A percentile compares a stretch with the other conserved stretches of the same genome.
Conservation (phyloP, 2,797 vertebrate genomes). For the Leuciscus waleckii region DNA sequence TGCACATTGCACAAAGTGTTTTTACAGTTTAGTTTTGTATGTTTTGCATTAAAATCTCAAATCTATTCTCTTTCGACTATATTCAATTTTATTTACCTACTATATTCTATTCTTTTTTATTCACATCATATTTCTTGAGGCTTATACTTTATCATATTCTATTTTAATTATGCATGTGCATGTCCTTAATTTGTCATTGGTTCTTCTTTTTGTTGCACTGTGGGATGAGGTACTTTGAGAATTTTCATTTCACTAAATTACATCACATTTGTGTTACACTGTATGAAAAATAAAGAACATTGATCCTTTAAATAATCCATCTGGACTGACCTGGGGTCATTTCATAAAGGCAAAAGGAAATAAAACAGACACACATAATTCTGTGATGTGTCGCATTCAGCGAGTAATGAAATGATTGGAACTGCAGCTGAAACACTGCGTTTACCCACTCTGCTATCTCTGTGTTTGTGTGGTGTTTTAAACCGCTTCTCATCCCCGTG, state of each 20-base stretch:
- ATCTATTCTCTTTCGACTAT: not conserved
- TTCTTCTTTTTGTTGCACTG: not conserved
- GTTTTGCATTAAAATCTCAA: not conserved
- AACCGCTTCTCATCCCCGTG: not conserved
- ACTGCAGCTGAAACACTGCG: not conserved
- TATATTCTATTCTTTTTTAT: not conserved
- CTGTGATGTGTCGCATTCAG: not conserved
- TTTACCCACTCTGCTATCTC: not conserved
- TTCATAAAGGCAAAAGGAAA: not conserved
- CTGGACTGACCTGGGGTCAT: not conserved
- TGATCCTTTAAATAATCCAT: not conserved
- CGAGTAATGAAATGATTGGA: not conserved
- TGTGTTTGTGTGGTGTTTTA: slow-evolving; percentile 12
- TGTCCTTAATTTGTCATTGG: not conserved
- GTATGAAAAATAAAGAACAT: not conserved
- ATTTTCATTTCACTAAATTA: not conserved
- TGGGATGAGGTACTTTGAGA: not conserved
- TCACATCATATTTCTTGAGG: not conserved
- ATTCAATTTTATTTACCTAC: not conserved
- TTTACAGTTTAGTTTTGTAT: not conserved
- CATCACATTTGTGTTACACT: not conserved
- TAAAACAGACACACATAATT: not conserved
- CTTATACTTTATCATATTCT: not conserved
- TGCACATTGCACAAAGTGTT: not conserved
- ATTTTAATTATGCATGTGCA: not conserved